Evolutionary conservation across 2,113 vertebrate species (phyloP), one percentile per base, ranked within the genome.

Genomic region (Hippocampus barbouri): DNA sequence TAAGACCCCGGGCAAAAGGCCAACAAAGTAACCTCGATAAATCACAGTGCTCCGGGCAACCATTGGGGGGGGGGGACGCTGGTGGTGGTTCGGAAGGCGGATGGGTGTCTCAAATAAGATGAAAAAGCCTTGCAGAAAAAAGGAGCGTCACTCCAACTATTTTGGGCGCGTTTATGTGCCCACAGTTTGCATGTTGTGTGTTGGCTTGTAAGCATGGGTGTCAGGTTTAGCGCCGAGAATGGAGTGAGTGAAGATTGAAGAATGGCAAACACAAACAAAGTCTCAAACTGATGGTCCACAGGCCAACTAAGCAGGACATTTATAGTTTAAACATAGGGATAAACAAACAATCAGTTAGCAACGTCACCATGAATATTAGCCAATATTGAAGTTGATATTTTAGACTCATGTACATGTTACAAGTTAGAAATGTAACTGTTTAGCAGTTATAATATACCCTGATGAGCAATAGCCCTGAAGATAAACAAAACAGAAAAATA

Each of bases 1-100:
- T 87, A 89, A 79, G 76, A 80, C 79, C 68, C 65, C 25, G 76
- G 68, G 76, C 79, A 85, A 91, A 88, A 88, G 82, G 86, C 80
- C 88, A 83, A 74, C 68, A 69, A 77, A 79, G 80, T 73, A 85
- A 88, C 57, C 27, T 79, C 75, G 79, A 81, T 74, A 82, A 84
- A 83, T 79, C 60, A 38, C 70, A 79, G 63, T 73, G 75, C 88
- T 83, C 68, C 53, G 71, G 78, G 84, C 86, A 73, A 49, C 79
- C 83, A 85, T 91, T 91, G 76, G 2, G 12, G 8, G 1, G 8
- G 10, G 0, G 81, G 72, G 81, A 81, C 69, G 34, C 15, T 71
- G 15, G 72, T 49, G 67, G 71, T 76, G 68, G 67, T 30, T 61
- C 21, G 8, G 53, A 10, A 9, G 53, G 21, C 23, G 21, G 53